Percentiles rank a stretch among this genome's conserved stretches.
These are phyloP conservation scores for Galerucella pusilla DNA, from an alignment of 2,888 invertebrate genomes.

Conservation along the genomic window DNA sequence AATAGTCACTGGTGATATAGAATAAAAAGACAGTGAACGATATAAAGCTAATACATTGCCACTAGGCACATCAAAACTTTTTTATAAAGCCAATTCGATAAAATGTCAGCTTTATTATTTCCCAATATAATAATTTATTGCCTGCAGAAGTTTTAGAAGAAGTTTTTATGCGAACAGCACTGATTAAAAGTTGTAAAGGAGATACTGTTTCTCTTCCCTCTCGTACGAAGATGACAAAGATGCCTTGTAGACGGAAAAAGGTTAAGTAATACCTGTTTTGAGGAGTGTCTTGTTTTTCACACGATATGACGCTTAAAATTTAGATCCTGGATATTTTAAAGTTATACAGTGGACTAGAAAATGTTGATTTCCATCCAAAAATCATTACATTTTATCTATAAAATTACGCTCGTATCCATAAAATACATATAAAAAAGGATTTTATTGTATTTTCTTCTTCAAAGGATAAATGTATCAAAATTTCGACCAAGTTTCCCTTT, in stretches of 20 bases:
- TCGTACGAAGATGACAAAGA: conserved; percentile 19
- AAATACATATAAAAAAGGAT: too few species aligned
- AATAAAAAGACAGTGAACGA: conserved; percentile 13
- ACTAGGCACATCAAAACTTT: conserved; percentile 39
- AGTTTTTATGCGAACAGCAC: conserved; percentile 39
- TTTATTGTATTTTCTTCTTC: conserved; percentile 3
- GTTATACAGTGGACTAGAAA: too few species aligned
- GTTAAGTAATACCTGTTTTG: conserved; percentile 38
- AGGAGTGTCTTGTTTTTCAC: conserved; percentile 1
- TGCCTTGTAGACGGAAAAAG: conserved; percentile 36
- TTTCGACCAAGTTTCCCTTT: conserved; percentile 15
- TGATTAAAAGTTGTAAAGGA: conserved; percentile 44
- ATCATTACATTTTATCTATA: too few species aligned
- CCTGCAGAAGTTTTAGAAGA: conserved; percentile 37
- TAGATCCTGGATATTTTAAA: too few species aligned
- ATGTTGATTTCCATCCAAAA: too few species aligned
- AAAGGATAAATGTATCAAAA: conserved; percentile 21
- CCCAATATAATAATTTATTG: conserved; percentile 45
- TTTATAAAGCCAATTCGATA: conserved; percentile 41
- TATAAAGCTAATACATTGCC: conserved; percentile 30
- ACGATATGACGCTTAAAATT: too few species aligned
- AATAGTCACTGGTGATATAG: too few species aligned
- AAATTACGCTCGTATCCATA: too few species aligned
- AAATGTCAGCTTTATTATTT: conserved; percentile 40
- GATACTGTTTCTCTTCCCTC: conserved; percentile 1